Evolutionary conservation across 2,113 vertebrate genomes (phyloP).

Genomic region (Stegostoma tigrinum): DNA sequence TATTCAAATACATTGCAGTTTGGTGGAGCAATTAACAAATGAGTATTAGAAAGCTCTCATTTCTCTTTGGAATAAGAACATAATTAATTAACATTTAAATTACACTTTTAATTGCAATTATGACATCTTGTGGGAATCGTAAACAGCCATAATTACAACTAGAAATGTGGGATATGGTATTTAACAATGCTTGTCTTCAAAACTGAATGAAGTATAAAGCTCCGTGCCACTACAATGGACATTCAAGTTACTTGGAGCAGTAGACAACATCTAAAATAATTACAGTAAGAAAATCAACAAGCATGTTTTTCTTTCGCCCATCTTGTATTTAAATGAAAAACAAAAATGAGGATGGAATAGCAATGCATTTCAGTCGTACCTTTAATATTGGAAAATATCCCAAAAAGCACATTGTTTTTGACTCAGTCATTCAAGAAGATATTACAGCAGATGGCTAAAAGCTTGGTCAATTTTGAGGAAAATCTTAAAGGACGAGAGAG

Average conservation of each 20-base stretch:
- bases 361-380: background rate
- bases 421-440: too few species aligned
- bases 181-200: slow-evolving; percentile 56
- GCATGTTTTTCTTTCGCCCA: background rate
- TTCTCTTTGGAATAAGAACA: slow-evolving; percentile 78
- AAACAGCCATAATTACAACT: slow-evolving; percentile 92
- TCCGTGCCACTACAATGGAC: background rate
- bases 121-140: slow-evolving; percentile 79
- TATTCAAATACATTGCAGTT: slow-evolving; percentile 34
- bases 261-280: too few species aligned
- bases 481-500: background rate
- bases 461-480: background rate
- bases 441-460: background rate
- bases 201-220: background rate
- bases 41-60: slow-evolving; percentile 34
- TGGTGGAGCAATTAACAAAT: slow-evolving; percentile 35
- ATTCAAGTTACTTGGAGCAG: background rate
- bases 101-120: slow-evolving; percentile 98
- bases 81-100: slow-evolving; percentile 99
- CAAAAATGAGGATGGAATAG: background rate
- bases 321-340: background rate
- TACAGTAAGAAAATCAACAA: background rate
- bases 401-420: background rate
- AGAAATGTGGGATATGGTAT: slow-evolving; percentile 73
- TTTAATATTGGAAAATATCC: background rate